Percentiles rank a stretch among this genome's conserved stretches.
phyloP scores from a whole-genome alignment of 1,140 invertebrate species.

The Halictus rubicundus region DNA sequence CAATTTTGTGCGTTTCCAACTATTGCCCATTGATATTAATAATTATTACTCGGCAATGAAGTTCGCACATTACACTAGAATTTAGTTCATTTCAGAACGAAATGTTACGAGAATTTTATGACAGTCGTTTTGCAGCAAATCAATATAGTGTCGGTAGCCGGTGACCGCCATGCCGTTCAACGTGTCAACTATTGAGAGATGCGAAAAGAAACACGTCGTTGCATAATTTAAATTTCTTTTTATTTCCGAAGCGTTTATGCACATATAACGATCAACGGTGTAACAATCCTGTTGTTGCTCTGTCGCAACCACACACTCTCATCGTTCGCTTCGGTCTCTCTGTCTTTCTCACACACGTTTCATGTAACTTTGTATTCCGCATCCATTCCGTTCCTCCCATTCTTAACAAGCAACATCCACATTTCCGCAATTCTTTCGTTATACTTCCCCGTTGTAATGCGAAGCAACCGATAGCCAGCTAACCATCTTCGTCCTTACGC shows the following conservation, averaged over 20 bases:
- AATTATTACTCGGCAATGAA: no score
- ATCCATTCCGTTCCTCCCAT: background rate
- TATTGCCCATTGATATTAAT: no score
- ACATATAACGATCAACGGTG: slow-evolving; percentile 60
- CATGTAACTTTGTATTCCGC: slow-evolving; percentile 14
- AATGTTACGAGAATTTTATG: no score
- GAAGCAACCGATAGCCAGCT: slow-evolving; percentile 45
- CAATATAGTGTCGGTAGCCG: no score
- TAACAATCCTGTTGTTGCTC: slow-evolving; percentile 56
- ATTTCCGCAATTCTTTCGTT: slow-evolving; percentile 15
- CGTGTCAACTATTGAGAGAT: background rate
- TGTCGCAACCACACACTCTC: slow-evolving; percentile 28
- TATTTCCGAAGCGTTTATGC: slow-evolving; percentile 61
- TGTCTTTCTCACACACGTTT: background rate
- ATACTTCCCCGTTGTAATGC: slow-evolving; percentile 14
- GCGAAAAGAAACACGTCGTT: background rate
- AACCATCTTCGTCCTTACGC: slow-evolving; percentile 14
- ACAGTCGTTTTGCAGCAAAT: no score
- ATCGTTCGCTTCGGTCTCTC: slow-evolving; percentile 1
- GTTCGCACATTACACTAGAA: no score
- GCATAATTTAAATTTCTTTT: slow-evolving; percentile 47
- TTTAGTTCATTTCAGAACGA: no score
- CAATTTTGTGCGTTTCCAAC: no score
- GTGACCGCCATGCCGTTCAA: no score
- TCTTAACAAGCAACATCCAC: slow-evolving; percentile 5